Evolutionary conservation across 2,797 vertebrate genomes (phyloP), one percentile per base, ranked within the genome.

Genomic region (Hapalemur alaotrensis): DNA sequence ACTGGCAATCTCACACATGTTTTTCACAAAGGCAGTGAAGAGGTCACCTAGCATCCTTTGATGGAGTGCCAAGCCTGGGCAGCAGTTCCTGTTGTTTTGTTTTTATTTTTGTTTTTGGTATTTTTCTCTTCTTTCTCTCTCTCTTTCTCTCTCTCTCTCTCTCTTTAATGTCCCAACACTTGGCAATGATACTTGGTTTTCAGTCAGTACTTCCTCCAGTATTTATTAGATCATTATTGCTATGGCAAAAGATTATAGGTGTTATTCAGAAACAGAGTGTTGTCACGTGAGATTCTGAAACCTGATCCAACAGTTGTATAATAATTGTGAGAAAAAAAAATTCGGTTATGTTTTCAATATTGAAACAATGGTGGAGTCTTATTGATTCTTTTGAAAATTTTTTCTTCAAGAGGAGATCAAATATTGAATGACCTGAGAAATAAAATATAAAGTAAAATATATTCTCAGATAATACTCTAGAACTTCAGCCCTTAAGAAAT

Each of bases 351-450:
- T 38, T 48, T 80, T 67, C 73, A 52, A 54, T 32, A 78, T 4
- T 78, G 46, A 85, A 78, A 73, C 50, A 80, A 54, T 65, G n/a
- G 32, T 69, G 9, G 32, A 54, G 50, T 61, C 22, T 84, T 94
- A 91, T 3, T 35, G 57, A 61, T 89, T 90, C 54, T 43, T 67
- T 83, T 61, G 14, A 69, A 88, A 70, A 85, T 30, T 14, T 84
- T 25, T 41, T 83, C 8, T 82, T 85, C 17, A 14, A 88, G 17
- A 61, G 18, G 25, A 50, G 12, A 73, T 63, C 28, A 97, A 81
- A 67, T 81, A 91, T 78, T 32, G 30, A 65, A 85, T 93, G 43
- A 90, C 8, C 4, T 46, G 41, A 95, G 89, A 79, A 93, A 93
- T 70, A 59, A 89, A 76, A 76, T 57, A 57, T 54, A 54, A 73